Evolutionary conservation across 1,140 invertebrate genomes (phyloP).

Genomic region (Conopomorpha cramerella): DNA sequence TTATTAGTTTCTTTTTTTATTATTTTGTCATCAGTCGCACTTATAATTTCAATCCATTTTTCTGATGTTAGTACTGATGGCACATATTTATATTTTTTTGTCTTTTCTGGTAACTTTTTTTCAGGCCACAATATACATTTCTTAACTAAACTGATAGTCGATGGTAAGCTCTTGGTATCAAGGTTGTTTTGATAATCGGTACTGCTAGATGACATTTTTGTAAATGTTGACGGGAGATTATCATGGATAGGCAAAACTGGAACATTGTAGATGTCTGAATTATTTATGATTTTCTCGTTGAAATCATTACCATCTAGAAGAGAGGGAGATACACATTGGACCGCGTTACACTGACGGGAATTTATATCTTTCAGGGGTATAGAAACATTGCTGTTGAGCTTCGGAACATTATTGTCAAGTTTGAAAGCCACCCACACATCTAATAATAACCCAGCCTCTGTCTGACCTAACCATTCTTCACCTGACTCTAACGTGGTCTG

Average conservation of each 20-base stretch:
- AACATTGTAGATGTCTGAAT: not conserved
- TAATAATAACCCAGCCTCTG: not conserved
- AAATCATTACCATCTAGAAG: too few relatives aligned
- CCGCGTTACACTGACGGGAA: not conserved
- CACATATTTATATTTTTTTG: conserved; percentile 6
- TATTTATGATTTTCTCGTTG: too few relatives aligned
- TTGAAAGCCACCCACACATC: conserved; percentile 2
- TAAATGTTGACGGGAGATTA: too few relatives aligned
- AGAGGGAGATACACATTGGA: too few relatives aligned
- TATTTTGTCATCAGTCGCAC: conserved; percentile 7
- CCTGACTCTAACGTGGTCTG: not conserved
- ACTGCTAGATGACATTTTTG: too few relatives aligned
- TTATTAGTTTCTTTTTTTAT: conserved; percentile 5
- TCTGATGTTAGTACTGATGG: conserved; percentile 12
- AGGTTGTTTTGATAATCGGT: too few relatives aligned
- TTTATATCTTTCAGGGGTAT: not conserved
- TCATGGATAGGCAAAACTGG: not conserved
- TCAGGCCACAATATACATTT: conserved; percentile 7
- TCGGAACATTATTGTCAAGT: not conserved
- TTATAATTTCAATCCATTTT: conserved; percentile 11
- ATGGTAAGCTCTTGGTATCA: not conserved
- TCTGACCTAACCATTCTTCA: not conserved
- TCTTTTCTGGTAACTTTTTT: conserved; percentile 4
- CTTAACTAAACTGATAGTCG: not conserved
- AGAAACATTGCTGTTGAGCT: not conserved